Base-by-base conservation (phyloP, 2,888 invertebrate species). In the Xestia c-nigrum region DNA sequence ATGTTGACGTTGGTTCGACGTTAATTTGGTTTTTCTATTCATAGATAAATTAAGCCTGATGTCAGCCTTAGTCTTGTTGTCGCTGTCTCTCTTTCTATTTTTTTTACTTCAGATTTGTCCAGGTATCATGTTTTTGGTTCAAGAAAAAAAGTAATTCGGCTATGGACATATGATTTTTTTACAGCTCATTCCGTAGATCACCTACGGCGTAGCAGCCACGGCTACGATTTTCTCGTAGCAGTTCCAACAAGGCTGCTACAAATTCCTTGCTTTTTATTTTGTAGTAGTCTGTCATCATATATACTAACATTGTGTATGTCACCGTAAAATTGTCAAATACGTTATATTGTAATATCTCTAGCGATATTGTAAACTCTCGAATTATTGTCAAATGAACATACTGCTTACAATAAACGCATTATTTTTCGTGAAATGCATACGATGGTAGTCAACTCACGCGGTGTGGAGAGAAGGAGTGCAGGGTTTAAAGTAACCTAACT, bases 191-290 rank as follows among this genome's bases (percentile, higher is more conserved):
- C 4, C 40, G 7, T 65, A n/a, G 31, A 24, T 24, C 14, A 14
- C 21, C 79, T 80, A 80, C 84, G 80, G 50, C 80, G 85, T 81
- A 84, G 50, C 12, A 10, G 57, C 38, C 47, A 31, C 12, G 16
- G 31, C 50, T 81, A 84, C 85, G 38, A 31, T 57, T 70, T 52
- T n/a, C 31, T 61, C 72, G 84, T 79, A 81, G 84, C 64, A 57
- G 3, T 7, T 16, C n/a, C 0, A 38, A 40, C 16, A 38, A 59
- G 31, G 38, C 12, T 80, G 38, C 21, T 57, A 57, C 47, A n/a
- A 74, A 43, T 21, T 47, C 19, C 19, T 3, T 52, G 9, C 38
- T 10, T 40, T 40, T 1, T 6, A 57, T 14, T 46, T 16, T 24
- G 14, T 40, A 40, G n/a, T 50, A 40, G n/a, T 50, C 9, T 40